Evolutionary conservation across 2,797 vertebrate genomes (phyloP).

Genomic region (Myotis planiceps): DNA sequence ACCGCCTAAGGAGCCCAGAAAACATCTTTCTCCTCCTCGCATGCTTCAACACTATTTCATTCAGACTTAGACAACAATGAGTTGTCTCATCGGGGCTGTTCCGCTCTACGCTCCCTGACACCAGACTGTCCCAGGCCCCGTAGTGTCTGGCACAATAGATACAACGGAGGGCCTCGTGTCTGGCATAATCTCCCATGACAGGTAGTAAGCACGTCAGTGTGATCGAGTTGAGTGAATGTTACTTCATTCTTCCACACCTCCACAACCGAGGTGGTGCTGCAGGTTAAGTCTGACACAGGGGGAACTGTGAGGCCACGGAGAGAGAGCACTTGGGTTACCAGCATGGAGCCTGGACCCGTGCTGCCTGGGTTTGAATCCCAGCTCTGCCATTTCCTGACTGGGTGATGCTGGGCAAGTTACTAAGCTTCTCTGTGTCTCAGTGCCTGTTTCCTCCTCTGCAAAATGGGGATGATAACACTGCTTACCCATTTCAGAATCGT

Average conservation of each 20-base stretch:
- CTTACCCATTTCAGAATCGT: background rate
- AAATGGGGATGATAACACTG: background rate
- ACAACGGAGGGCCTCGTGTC: accelerated
- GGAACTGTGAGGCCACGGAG: background rate
- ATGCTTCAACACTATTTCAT: background rate
- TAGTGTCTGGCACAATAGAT: accelerated
- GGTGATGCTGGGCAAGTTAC: background rate
- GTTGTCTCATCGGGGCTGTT: background rate
- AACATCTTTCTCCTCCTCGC: background rate
- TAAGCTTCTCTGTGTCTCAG: background rate
- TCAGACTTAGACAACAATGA: background rate
- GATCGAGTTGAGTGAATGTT: background rate
- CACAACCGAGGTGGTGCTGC: background rate
- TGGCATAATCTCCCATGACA: accelerated
- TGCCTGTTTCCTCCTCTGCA: background rate
- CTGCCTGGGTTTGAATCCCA: background rate
- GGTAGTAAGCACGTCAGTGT: too few species aligned
- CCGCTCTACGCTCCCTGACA: background rate
- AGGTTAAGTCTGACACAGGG: background rate
- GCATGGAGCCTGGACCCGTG: background rate
- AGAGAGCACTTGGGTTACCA: too few species aligned
- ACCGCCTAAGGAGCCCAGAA: background rate
- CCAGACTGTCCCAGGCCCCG: background rate
- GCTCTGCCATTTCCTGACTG: background rate
- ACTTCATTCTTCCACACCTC: background rate